A percentile compares a stretch with the other conserved stretches of the same genome.
These are phyloP conservation scores for Vicugna pacos DNA, from an alignment of 2,113 vertebrate species.

Conservation along the genomic window DNA sequence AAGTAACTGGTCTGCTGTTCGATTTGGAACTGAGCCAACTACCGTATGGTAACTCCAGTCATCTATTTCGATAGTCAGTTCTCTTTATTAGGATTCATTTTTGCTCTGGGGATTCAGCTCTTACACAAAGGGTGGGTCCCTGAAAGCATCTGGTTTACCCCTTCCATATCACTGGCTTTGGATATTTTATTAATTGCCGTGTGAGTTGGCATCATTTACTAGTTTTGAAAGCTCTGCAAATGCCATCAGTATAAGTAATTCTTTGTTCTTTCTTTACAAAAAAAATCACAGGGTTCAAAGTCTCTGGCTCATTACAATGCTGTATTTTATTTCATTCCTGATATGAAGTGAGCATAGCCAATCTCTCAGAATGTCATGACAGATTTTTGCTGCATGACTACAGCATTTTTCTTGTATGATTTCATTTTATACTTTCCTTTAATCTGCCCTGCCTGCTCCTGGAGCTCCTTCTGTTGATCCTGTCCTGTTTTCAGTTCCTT, in stretches of 20 bases:
- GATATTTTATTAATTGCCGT: slow-evolving; percentile 46
- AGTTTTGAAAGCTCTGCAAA: slow-evolving; percentile 30
- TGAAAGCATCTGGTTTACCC: background rate
- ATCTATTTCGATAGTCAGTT: slow-evolving; percentile 7
- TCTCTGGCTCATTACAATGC: background rate
- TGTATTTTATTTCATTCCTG: slow-evolving; percentile 46
- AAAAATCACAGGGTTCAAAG: background rate
- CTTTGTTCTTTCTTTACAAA: slow-evolving; percentile 60
- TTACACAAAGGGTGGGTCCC: background rate
- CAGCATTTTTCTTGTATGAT: slow-evolving; percentile 13
- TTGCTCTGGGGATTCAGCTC: background rate
- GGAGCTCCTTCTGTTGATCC: background rate
- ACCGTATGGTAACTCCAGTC: background rate
- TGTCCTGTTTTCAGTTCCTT: background rate
- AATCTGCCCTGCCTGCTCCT: background rate
- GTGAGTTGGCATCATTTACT: background rate
- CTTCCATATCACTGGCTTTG: background rate
- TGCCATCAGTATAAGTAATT: slow-evolving; percentile 35
- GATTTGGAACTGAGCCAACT: slow-evolving; percentile 57
- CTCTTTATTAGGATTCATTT: slow-evolving; percentile 22
- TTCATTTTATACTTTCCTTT: slow-evolving; percentile 49
- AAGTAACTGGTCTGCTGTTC: slow-evolving; percentile 41
- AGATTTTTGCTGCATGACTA: background rate
- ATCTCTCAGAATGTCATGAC: background rate
- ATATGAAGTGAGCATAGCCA: background rate